A percentile compares a stretch with the other conserved stretches of the same genome.
phyloP scores from a whole-genome alignment of 2,113 vertebrate species.

The Rana temporaria region DNA sequence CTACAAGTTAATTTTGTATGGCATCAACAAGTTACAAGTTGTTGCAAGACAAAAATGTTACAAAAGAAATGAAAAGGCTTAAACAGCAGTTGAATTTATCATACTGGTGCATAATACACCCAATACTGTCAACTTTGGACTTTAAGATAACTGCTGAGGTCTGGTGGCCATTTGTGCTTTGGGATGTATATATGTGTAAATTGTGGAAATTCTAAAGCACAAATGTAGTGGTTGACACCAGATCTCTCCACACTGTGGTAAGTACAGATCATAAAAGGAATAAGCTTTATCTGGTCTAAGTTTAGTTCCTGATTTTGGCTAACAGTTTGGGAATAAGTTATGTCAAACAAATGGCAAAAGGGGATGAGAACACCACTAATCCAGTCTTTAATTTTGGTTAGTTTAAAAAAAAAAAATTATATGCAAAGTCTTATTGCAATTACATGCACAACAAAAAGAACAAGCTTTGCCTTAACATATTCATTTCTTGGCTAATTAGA shows the following conservation, averaged over 20 bases:
- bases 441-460: neutral
- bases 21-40: neutral
- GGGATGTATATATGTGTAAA: neutral
- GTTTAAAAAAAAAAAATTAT: neutral
- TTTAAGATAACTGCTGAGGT: neutral
- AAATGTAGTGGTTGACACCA: neutral
- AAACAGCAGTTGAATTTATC: neutral
- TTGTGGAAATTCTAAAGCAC: neutral
- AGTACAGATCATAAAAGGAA: too few species aligned
- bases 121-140: neutral
- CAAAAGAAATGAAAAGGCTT: too few species aligned
- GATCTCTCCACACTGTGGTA: neutral
- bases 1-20: neutral
- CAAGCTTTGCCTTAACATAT: neutral
- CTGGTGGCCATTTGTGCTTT: slow-evolving; percentile 18
- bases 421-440: slow-evolving; percentile 6
- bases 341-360: neutral
- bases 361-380: neutral
- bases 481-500: neutral
- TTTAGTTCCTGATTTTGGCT: neutral
- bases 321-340: slow-evolving; percentile 44
- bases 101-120: slow-evolving; percentile 1
- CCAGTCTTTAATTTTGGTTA: neutral
- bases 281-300: neutral
- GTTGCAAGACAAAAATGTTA: neutral